phyloP scores from a whole-genome alignment of 1,140 invertebrate species.

The Chionoecetes opilio region DNA sequence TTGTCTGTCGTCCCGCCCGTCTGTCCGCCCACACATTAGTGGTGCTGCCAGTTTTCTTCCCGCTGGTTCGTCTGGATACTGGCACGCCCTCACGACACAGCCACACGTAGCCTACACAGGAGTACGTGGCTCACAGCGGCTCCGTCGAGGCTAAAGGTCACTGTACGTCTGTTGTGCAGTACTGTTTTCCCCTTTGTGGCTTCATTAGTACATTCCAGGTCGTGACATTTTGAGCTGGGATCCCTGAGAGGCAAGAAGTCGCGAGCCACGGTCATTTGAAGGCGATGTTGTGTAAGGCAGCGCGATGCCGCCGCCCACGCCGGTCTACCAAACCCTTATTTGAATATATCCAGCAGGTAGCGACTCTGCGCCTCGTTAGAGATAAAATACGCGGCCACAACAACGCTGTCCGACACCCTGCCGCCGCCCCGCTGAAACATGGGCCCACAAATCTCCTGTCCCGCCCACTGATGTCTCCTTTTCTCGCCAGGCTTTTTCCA shows the following conservation, averaged over 20 bases:
- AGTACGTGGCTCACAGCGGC: neutral
- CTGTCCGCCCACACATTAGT: too few species aligned
- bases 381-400: constrained; percentile 19
- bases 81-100: neutral
- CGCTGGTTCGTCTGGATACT: too few species aligned
- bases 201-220: neutral
- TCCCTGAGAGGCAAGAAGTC: neutral
- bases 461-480: constrained; percentile 5
- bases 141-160: neutral
- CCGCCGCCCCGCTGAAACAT: constrained; percentile 22
- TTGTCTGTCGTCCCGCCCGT: neutral
- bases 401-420: neutral
- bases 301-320: neutral
- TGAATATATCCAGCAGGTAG: constrained; percentile 19
- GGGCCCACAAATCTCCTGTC: constrained; percentile 4
- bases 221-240: neutral
- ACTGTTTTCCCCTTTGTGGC: neutral
- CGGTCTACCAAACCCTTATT: neutral
- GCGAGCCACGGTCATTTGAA: neutral
- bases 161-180: neutral
- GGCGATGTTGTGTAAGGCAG: neutral
- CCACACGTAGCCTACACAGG: neutral
- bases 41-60: too few species aligned
- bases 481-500: neutral
- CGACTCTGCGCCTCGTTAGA: constrained; percentile 4